These are phyloP conservation scores for Lanistes nyassanus DNA, from an alignment of 1,140 invertebrate species.

Conservation along the genomic window DNA sequence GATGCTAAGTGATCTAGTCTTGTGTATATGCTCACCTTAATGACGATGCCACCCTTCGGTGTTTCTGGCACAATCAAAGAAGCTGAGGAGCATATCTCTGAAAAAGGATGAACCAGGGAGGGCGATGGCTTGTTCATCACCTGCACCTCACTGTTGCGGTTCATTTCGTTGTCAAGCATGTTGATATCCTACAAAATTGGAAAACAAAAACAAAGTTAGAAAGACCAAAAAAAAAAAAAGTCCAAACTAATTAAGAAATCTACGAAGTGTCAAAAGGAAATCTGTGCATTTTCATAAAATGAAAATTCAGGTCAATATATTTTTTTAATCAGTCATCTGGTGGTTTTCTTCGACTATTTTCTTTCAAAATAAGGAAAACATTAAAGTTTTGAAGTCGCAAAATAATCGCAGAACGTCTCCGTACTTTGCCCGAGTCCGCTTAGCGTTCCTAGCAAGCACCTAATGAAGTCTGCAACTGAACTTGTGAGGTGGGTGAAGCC, in stretches of 20 bases:
- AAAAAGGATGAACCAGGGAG: conserved; percentile 11
- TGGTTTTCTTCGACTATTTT: not conserved
- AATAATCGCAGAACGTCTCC: not conserved
- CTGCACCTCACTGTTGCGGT: conserved; percentile 33
- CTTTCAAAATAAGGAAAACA: too few relatives aligned
- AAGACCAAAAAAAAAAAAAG: not conserved
- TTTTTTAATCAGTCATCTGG: not conserved
- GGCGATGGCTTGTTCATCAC: conserved; percentile 29
- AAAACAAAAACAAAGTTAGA: not conserved
- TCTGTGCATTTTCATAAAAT: not conserved
- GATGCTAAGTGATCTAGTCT: too few relatives aligned
- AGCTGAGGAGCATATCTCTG: conserved; percentile 30
- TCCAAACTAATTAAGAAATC: not conserved
- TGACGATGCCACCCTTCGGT: conserved; percentile 37
- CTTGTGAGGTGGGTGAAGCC: not conserved
- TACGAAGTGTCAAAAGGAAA: not conserved
- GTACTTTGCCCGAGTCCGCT: not conserved
- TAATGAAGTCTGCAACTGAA: not conserved
- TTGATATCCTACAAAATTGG: conserved; percentile 8
- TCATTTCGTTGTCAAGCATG: conserved; percentile 39
- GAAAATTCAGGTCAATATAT: not conserved
- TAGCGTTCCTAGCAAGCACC: not conserved
- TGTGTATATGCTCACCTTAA: conserved; percentile 36
- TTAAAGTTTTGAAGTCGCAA: too few relatives aligned
- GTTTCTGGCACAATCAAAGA: conserved; percentile 36